Evolutionary conservation across 1,140 invertebrate genomes (phyloP).

Genomic region (Acromyrmex echinatior): DNA sequence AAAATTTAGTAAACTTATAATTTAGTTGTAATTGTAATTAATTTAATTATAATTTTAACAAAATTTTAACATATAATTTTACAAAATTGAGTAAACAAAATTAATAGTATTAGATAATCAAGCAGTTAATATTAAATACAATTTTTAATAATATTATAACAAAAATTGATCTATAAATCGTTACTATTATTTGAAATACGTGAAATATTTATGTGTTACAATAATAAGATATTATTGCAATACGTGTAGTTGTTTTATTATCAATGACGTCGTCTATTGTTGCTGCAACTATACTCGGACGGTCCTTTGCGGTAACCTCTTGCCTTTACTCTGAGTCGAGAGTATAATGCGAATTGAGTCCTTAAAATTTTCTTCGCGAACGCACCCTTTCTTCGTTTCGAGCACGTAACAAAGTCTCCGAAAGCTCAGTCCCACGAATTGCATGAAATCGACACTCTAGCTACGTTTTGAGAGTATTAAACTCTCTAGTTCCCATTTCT

Average conservation of each 20-base stretch:
- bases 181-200: not conserved
- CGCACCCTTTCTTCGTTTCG: conserved; percentile 69
- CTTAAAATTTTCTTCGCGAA: conserved; percentile 74
- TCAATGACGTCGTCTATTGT: conserved; percentile 19
- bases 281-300: conserved; percentile 2
- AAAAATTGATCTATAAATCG: not conserved
- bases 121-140: not conserved
- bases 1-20: not conserved
- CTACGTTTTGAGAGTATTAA: conserved; percentile 70
- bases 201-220: conserved; percentile 6
- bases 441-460: conserved; percentile 69
- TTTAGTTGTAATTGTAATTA: conserved; percentile 2
- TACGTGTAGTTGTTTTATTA: not conserved
- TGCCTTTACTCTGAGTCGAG: not conserved
- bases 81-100: conserved; percentile 12
- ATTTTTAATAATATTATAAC: conserved; percentile 17
- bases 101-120: not conserved
- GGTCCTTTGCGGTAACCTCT: not conserved
- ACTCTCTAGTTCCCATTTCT: conserved; percentile 50
- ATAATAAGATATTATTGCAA: conserved; percentile 2
- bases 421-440: conserved; percentile 62
- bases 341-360: conserved; percentile 60
- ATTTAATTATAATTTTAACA: not conserved
- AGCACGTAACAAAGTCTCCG: conserved; percentile 63
- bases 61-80: not conserved